Base-by-base conservation (phyloP, 2,113 vertebrate species). In the Halichoerus grypus region DNA sequence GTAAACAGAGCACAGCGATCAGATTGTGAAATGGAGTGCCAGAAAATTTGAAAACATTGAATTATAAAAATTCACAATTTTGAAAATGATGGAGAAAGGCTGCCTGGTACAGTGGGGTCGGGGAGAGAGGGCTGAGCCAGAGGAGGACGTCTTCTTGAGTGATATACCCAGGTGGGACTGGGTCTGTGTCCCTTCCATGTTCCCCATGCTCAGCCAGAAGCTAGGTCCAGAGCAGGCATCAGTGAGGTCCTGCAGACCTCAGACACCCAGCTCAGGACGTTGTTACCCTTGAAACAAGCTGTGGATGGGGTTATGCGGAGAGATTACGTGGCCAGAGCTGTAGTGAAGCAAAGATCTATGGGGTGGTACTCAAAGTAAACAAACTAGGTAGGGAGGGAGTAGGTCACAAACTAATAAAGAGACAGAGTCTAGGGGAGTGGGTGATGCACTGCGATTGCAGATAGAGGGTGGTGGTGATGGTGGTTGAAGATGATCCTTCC, bases 51-150 rank as follows among this genome's bases (percentile, higher is more conserved):
- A 65, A 59, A 55, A 57, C 49, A 93, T 46, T 33, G 18, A 88
- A 61, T 90, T 91, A 90, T 49, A 97, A 97, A 94, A 69, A 74
- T 77, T 82, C 51, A 12, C 65, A 49, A 77, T 67, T 94, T 72
- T 72, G 24, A 88, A 94, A 91, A 61, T 7, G 51, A 93, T 96
- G 26, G 24, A 72, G 55, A 65, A 67, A 82, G 71, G 12, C 42
- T 31, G 59, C 26, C 19, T 46, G 46, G 88, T 49, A 31, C 0
- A 0, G 14, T 18, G 13, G 82, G 61, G n/a, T 12, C 5, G 15
- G 11, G n/a, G 19, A 28, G 79, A 36, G 19, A 59, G 42, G 42
- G 53, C 19, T 16, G 39, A 53, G 21, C 26, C 3, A 0, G 71
- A 53, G 81, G 42, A 63, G 28, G 1, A 14, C 3, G 21, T 81